Evolutionary conservation across 2,113 vertebrate species (phyloP).

Genomic region (Rhodinocichla rosea): DNA sequence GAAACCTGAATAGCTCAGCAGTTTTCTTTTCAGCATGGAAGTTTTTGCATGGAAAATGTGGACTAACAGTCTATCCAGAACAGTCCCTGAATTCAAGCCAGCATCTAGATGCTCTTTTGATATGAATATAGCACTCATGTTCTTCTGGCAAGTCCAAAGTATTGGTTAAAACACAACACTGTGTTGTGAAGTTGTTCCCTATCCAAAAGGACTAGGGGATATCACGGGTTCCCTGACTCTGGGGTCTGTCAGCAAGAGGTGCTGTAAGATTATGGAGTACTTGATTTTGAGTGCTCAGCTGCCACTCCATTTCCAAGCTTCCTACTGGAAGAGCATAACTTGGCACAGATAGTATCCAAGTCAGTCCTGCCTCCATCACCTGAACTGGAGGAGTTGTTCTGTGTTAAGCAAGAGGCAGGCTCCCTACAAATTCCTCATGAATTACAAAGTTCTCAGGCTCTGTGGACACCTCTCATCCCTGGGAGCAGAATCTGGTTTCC

Average conservation of each 20-base stretch:
- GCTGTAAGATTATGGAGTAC: not conserved
- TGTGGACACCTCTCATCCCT: not conserved
- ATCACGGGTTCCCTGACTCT: not conserved
- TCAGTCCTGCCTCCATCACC: not conserved
- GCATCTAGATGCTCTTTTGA: not conserved
- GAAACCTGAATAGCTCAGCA: not conserved
- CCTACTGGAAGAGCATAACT: not conserved
- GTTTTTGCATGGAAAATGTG: not conserved
- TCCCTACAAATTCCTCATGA: not conserved
- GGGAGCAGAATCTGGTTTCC: constrained; percentile 31
- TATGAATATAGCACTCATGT: not conserved
- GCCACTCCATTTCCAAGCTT: not conserved
- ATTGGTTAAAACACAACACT: not conserved
- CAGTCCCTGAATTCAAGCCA: not conserved
- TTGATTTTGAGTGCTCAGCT: not conserved
- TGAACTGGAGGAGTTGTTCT: not conserved
- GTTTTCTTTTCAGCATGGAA: not conserved
- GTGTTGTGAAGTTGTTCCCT: not conserved
- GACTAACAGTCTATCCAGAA: not conserved
- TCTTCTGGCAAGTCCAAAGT: not conserved
- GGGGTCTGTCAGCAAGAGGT: not conserved
- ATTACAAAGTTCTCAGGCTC: not conserved
- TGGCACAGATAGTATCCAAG: not conserved
- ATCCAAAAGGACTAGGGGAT: not conserved
- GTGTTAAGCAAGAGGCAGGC: not conserved